phyloP scores from a whole-genome alignment of 2,113 vertebrate genomes.

The Brachypodius melanocephalos region DNA sequence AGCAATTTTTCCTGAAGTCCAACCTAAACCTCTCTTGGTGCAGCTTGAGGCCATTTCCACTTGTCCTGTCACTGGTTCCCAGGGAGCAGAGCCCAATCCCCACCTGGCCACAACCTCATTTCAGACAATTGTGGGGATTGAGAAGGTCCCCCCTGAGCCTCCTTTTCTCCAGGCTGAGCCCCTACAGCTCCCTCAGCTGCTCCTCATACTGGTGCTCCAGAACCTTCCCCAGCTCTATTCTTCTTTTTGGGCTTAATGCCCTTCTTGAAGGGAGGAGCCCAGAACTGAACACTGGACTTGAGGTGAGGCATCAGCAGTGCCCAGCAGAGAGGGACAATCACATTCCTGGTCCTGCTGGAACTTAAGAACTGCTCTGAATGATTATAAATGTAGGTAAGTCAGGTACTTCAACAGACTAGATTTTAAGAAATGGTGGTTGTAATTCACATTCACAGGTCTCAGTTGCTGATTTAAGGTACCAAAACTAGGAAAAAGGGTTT shows the following conservation, averaged over 20 bases:
- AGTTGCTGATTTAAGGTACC: neutral
- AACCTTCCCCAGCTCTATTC: neutral
- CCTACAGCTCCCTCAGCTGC: neutral
- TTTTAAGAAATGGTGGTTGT: neutral
- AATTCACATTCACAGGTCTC: neutral
- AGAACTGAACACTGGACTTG: neutral
- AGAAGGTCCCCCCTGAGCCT: neutral
- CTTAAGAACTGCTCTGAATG: neutral
- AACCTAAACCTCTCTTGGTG: neutral
- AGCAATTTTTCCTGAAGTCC: neutral
- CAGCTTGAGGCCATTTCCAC: neutral
- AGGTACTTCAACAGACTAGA: neutral
- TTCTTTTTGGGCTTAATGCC: neutral
- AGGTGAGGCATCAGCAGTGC: neutral
- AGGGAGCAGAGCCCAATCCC: neutral
- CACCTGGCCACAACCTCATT: neutral
- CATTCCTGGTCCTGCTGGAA: neutral
- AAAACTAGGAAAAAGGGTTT: neutral
- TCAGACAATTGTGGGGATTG: neutral
- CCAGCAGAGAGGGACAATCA: neutral
- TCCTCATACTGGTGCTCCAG: neutral
- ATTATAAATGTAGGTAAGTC: neutral
- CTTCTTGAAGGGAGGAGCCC: neutral
- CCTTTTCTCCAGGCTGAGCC: neutral
- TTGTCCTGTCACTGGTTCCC: neutral